Evolutionary conservation across 2,888 invertebrate species (phyloP).

Genomic region (Ecdyonurus torrentis): DNA sequence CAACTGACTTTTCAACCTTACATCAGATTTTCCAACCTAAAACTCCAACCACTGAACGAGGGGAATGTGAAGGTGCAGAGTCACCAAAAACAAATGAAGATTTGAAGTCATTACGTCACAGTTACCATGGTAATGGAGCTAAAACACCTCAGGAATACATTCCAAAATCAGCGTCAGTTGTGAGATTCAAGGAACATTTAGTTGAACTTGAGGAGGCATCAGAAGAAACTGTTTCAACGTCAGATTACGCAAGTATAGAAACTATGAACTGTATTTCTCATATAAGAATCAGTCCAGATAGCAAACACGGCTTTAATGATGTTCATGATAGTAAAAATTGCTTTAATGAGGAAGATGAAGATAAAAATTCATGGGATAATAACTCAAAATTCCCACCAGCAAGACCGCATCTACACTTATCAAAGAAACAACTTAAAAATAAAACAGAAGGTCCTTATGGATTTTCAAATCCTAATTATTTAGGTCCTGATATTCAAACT

Average conservation of each 20-base stretch:
- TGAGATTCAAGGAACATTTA: slow-evolving; percentile 32
- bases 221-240: slow-evolving; percentile 43
- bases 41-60: slow-evolving; percentile 7
- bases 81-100: background rate
- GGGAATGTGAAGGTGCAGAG: background rate
- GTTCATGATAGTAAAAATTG: no score
- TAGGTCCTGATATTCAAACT: slow-evolving; percentile 42
- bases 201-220: slow-evolving; percentile 34
- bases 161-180: slow-evolving; percentile 35
- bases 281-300: background rate
- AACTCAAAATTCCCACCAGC: background rate
- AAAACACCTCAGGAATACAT: slow-evolving; percentile 19
- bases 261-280: slow-evolving; percentile 31
- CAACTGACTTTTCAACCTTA: slow-evolving; percentile 27
- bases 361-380: background rate
- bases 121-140: background rate
- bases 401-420: background rate
- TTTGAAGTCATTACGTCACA: background rate
- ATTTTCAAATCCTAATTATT: slow-evolving; percentile 60
- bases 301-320: background rate
- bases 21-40: slow-evolving; percentile 34
- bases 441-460: slow-evolving; percentile 35
- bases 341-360: background rate
- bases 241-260: slow-evolving; percentile 61
- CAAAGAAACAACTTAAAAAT: background rate